phyloP scores from a whole-genome alignment of 2,888 invertebrate genomes.

The Oligia strigilis region DNA sequence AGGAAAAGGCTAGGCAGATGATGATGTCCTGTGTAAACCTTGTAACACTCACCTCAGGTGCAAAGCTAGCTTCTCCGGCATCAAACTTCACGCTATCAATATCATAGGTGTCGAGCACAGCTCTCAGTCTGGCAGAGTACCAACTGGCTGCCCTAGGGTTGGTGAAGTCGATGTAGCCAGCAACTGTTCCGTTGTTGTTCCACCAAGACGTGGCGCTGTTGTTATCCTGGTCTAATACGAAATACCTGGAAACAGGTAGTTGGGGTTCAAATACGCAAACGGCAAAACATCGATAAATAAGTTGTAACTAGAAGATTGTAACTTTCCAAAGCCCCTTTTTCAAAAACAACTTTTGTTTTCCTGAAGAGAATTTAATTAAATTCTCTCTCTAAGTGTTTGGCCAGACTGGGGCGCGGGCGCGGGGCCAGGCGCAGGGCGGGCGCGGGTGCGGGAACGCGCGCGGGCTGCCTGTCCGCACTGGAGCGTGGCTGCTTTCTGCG shows the following conservation, averaged over 20 bases:
- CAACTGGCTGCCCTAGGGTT: conserved; percentile 92
- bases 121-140: conserved; percentile 89
- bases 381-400: not conserved
- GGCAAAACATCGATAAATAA: not conserved
- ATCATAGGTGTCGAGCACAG: conserved; percentile 90
- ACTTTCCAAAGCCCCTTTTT: no score
- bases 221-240: conserved; percentile 86
- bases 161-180: conserved; percentile 93
- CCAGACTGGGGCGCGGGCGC: no score
- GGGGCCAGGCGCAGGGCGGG: no score
- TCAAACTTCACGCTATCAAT: conserved; percentile 96
- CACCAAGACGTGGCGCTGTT: conserved; percentile 88
- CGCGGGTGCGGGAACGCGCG: no score
- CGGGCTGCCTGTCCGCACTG: no score
- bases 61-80: conserved; percentile 93
- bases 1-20: not conserved
- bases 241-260: conserved; percentile 76
- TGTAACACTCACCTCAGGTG: conserved; percentile 88
- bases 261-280: not conserved
- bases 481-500: no score
- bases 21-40: not conserved
- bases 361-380: not conserved
- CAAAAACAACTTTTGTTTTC: not conserved
- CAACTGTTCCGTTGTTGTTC: conserved; percentile 86
- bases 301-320: not conserved